Base-by-base conservation (phyloP, 2,797 vertebrate species). In the Anableps anableps region DNA sequence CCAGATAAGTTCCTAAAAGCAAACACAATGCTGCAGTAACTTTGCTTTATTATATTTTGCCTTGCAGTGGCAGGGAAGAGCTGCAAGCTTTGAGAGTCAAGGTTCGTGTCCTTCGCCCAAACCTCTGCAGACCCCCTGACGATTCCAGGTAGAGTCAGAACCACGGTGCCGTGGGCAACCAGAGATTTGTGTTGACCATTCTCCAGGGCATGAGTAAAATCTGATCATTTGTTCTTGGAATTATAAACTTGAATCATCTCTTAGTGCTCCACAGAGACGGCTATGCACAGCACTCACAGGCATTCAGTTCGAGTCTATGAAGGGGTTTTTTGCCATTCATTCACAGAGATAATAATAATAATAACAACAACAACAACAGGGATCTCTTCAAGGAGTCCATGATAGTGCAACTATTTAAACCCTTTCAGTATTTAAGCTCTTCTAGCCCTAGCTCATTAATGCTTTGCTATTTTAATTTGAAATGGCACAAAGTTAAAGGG, bases 71-170 rank as follows among this genome's bases (percentile, higher is more conserved):
- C 97, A 98, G 76, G 98, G 97, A 92, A 94, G 96, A 94, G 97
- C 97, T 43, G 97, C 97, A 55, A 99, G 98, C 94, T 99, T 99
- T 94, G 98, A 99, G 83, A 99, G 98, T 94, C 98, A 99, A 93
- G 97, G 95, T 75, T 99, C 98, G 41, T 99, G 98, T 86, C 95
- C 98, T 4, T 99, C 98, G 2, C 98, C 98, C 74, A 99, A 98
- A 94, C 97, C 96, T 77, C 96, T 96, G 0, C 95, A 94, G 83
- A 94, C 93, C 0, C 95, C 95, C 26, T 95, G 91, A 94, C 0
- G 76, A 66, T 13, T 62, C 4, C 80, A 74, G 86, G 80, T 77
- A 76, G 84, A 88, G 76, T 34, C 79, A 43, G 0, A 23, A 71
- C 75, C 5, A 34, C 77, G 0, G 66, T 73, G 66, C 81, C 75